Evolutionary conservation across 2,113 vertebrate species (phyloP).

Genomic region (Ceyx cyanopectus): DNA sequence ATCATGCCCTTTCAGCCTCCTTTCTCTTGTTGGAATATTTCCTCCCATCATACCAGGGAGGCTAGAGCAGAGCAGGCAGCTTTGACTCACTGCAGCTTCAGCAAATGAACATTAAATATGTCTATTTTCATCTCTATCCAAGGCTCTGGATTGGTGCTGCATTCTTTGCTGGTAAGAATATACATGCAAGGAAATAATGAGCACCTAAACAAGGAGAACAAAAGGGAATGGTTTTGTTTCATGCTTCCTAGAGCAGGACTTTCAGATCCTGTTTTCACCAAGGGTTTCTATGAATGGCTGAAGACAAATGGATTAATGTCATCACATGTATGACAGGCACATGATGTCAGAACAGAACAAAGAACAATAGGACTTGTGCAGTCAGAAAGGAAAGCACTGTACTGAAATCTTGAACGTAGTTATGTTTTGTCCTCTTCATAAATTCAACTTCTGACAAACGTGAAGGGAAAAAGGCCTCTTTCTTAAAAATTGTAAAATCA

Average conservation of each 20-base stretch:
- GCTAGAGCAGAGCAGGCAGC: background rate
- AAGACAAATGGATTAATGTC: background rate
- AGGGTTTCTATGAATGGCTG: background rate
- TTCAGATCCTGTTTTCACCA: background rate
- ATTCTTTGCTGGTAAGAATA: background rate
- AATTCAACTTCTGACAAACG: background rate
- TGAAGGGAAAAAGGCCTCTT: accelerated
- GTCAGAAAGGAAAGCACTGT: background rate
- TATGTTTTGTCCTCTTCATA: background rate
- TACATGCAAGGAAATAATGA: background rate
- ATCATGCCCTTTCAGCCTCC: background rate
- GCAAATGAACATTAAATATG: background rate
- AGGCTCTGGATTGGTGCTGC: background rate
- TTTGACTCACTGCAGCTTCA: background rate
- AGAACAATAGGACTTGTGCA: background rate
- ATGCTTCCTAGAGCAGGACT: background rate
- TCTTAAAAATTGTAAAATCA: background rate
- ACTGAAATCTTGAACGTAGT: background rate
- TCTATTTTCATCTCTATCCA: background rate
- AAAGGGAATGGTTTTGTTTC: background rate
- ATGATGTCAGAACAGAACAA: background rate
- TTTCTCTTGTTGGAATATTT: background rate
- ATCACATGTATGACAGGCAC: accelerated
- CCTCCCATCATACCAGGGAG: background rate
- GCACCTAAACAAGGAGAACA: background rate